Evolutionary conservation across 2,113 vertebrate species (phyloP).

Genomic region (Misgurnus mizolepis): DNA sequence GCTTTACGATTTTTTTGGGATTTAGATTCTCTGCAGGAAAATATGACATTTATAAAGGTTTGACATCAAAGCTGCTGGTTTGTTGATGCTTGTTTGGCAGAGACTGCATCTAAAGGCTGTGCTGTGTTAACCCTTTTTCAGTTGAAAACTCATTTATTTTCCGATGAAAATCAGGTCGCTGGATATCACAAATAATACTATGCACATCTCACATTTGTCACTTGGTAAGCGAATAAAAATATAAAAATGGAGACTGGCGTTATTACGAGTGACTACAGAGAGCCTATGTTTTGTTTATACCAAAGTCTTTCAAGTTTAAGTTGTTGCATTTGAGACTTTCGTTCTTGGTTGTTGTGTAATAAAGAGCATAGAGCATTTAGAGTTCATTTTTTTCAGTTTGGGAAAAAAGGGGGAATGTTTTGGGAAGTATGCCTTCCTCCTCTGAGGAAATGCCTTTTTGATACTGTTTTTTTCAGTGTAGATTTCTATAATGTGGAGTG

Average conservation of each 20-base stretch:
- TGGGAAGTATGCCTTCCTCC: conserved; percentile 15
- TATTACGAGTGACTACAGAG: conserved; percentile 49
- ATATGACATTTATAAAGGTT: conserved; percentile 13
- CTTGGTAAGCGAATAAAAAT: conserved; percentile 24
- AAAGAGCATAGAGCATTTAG: conserved; percentile 39
- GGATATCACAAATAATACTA: conserved; percentile 51
- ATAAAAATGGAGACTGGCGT: conserved; percentile 53
- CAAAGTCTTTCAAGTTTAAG: conserved; percentile 68
- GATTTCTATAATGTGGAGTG: conserved; percentile 45
- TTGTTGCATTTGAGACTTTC: conserved; percentile 45
- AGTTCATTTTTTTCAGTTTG: conserved; percentile 42
- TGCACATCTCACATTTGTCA: conserved; percentile 54
- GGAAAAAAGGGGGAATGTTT: conserved; percentile 37
- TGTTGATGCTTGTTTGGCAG: conserved; percentile 18
- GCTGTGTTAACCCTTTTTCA: conserved; percentile 12
- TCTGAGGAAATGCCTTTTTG: conserved; percentile 58
- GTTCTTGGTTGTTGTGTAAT: conserved; percentile 18
- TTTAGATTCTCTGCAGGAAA: conserved; percentile 13
- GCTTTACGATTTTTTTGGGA: background rate
- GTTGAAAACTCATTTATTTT: conserved; percentile 23
- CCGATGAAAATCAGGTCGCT: conserved; percentile 18
- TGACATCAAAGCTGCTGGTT: conserved; percentile 1
- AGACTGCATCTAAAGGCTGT: conserved; percentile 9
- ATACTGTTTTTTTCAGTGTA: conserved; percentile 55
- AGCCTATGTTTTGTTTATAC: conserved; percentile 68